Base-by-base conservation (phyloP, 2,888 invertebrate genomes). In the Penaeus monodon region DNA sequence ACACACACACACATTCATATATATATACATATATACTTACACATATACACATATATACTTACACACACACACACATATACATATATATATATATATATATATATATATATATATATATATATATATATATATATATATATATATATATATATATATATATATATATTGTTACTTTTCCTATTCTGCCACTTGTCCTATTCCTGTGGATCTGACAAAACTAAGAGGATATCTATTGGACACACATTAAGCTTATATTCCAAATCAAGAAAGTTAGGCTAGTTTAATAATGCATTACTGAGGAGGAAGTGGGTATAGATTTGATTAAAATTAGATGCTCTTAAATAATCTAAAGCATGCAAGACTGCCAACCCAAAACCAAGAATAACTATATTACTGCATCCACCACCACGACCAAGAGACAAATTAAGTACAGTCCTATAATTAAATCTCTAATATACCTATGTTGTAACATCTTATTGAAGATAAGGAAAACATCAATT, bases 401-500 rank as follows among this genome's bases (percentile, higher is more conserved):
- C 88, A 84, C 88, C 88, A 88, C 88, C 88, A 84, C 74, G 86
- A 86, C 82, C 86, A 86, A 82, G 83, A 82, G 86, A 78, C 86
- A 70, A 57, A 85, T 81, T 86, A 86, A 86, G 82, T 82, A 83
- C 82, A 83, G 66, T 83, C 83, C 82, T 73, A 83, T 76, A 70
- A 73, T n/a, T 78, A 81, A 38, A 73, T 81, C 44, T 68, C 80
- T 84, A 84, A 38, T 77, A 80, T 80, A 38, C 65, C 76, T 84
- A 84, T 66, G 66, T 84, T 44, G 84, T 84, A 66, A 85, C 77
- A 77, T 78, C 85, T 80, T 85, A 85, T 73, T 85, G 79, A 73
- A 79, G 80, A 74, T 79, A 78, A 79, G 73, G 17, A 80, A 77
- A 76, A 84, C 70, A 84, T 84, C 85, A 80, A 68, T 73, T 79